A percentile compares a stretch with the other conserved stretches of the same genome.
phyloP scores from a whole-genome alignment of 2,888 invertebrate genomes.

The Aethes cnicana region DNA sequence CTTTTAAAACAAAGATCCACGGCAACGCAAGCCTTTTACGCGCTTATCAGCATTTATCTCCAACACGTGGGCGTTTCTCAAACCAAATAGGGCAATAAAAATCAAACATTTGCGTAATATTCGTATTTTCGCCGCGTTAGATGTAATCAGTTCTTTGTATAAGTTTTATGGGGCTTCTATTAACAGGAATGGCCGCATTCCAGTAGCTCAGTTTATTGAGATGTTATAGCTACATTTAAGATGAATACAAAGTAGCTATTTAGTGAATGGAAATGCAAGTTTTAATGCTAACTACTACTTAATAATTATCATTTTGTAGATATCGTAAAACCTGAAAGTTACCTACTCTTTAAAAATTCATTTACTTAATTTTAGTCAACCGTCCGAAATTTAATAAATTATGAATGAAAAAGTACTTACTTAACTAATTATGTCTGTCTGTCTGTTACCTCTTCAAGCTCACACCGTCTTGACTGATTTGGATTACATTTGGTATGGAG shows the following conservation, averaged over 20 bases:
- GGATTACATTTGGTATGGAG: too few relatives aligned
- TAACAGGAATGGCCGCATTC: conserved; percentile 50
- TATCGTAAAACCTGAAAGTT: too few relatives aligned
- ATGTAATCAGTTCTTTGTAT: conserved; percentile 60
- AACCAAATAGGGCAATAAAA: conserved; percentile 48
- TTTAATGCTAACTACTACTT: too few relatives aligned
- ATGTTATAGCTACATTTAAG: conserved; percentile 40
- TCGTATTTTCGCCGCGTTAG: conserved; percentile 53
- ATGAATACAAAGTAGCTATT: background rate
- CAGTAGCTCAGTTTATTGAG: conserved; percentile 54
- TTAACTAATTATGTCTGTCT: too few relatives aligned
- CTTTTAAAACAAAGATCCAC: background rate
- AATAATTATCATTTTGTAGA: too few relatives aligned
- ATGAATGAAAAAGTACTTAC: too few relatives aligned
- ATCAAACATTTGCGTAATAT: conserved; percentile 59
- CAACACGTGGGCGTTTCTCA: conserved; percentile 48
- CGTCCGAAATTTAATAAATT: too few relatives aligned
- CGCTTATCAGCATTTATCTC: conserved; percentile 12
- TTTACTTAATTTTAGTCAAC: too few relatives aligned
- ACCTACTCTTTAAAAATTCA: too few relatives aligned
- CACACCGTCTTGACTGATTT: too few relatives aligned
- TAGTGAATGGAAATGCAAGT: background rate
- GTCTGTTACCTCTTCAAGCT: too few relatives aligned
- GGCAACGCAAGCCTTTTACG: conserved; percentile 6
- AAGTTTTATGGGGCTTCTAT: conserved; percentile 64